Evolutionary conservation across 1,140 invertebrate genomes (phyloP).

Genomic region (Neocloeon triangulifer): DNA sequence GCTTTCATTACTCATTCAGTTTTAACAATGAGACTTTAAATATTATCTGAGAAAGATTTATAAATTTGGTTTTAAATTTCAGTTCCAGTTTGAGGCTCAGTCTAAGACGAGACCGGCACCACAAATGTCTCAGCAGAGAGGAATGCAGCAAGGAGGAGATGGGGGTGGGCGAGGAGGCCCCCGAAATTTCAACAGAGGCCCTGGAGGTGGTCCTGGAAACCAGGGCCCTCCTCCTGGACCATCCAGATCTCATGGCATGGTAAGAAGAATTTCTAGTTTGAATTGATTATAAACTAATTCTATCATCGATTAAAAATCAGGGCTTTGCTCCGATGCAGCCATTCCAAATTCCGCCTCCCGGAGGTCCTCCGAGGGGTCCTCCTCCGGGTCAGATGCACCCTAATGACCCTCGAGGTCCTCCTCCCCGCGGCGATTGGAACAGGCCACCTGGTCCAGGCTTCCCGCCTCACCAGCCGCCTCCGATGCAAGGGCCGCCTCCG

Average conservation of each 20-base stretch:
- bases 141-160: slow-evolving; percentile 25
- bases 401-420: slow-evolving; percentile 29
- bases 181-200: too few species aligned
- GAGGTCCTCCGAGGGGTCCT: slow-evolving; percentile 32
- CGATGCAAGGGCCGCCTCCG: slow-evolving; percentile 41
- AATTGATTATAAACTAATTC: too few species aligned
- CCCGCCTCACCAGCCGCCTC: slow-evolving; percentile 16
- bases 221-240: too few species aligned
- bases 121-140: slow-evolving; percentile 32
- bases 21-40: slow-evolving; percentile 19
- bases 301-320: too few species aligned
- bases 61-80: too few species aligned
- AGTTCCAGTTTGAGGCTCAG: slow-evolving; percentile 61
- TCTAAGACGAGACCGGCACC: slow-evolving; percentile 66
- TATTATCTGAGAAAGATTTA: too few species aligned
- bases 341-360: slow-evolving; percentile 37
- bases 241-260: too few species aligned
- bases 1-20: too few species aligned
- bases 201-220: too few species aligned
- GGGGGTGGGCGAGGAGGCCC: slow-evolving; percentile 35
- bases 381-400: slow-evolving; percentile 23
- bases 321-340: slow-evolving; percentile 11
- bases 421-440: slow-evolving; percentile 50
- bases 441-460: slow-evolving; percentile 27
- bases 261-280: too few species aligned